Evolutionary conservation across 2,888 invertebrate species (phyloP).

Genomic region (Drosophila gaucha): DNA sequence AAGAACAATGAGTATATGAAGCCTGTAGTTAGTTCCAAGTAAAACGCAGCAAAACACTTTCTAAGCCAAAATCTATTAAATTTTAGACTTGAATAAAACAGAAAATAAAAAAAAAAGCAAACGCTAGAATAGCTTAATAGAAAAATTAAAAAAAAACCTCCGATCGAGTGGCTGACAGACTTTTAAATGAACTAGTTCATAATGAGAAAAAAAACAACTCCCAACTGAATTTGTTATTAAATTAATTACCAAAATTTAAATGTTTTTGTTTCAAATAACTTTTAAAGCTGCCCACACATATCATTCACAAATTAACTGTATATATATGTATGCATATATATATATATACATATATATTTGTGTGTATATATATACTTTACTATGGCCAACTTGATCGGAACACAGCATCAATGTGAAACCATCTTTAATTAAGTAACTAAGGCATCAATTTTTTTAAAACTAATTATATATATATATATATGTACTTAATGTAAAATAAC

Average conservation of each 20-base stretch:
- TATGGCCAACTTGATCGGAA: conserved; percentile 51
- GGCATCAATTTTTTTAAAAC: conserved; percentile 49
- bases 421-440: conserved; percentile 43
- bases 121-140: conserved; percentile 21
- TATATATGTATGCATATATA: neutral
- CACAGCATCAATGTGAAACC: conserved; percentile 62
- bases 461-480: conserved; percentile 60
- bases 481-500: conserved; percentile 30
- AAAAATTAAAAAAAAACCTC: conserved; percentile 4
- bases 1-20: conserved; percentile 14
- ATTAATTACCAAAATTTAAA: conserved; percentile 6
- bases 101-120: conserved; percentile 19
- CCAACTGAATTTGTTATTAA: neutral
- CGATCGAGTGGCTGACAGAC: conserved; percentile 21
- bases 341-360: neutral
- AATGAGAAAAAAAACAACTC: neutral
- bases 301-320: conserved; percentile 6
- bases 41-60: conserved; percentile 57
- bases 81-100: conserved; percentile 61
- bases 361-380: neutral
- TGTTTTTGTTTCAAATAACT: conserved; percentile 12
- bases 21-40: conserved; percentile 82
- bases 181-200: conserved; percentile 21
- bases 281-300: conserved; percentile 31
- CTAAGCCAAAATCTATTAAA: conserved; percentile 76